Conservation (phyloP, 2,888 invertebrate species). For the Hydropsyche betteni region DNA sequence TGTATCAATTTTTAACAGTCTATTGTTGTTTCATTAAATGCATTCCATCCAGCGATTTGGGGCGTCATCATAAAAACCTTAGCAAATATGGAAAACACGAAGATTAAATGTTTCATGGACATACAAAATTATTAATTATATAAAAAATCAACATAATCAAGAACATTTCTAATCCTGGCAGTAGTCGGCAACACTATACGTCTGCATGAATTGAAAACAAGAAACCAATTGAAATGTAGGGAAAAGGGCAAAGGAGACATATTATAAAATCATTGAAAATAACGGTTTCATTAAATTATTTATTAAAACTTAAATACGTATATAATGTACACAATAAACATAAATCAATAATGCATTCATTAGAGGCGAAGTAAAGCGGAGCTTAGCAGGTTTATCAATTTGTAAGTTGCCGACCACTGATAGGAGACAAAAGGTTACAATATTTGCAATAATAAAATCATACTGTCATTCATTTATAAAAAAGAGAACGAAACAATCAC, state of each 20-base stretch:
- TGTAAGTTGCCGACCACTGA: slow-evolving; percentile 40
- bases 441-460: neutral
- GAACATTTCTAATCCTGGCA: neutral
- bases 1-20: slow-evolving; percentile 5
- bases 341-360: slow-evolving; percentile 36
- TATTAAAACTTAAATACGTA: slow-evolving; percentile 42
- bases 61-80: too few relatives aligned
- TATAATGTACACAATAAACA: slow-evolving; percentile 42
- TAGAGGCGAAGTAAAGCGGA: slow-evolving; percentile 35
- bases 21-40: neutral
- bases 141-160: too few relatives aligned
- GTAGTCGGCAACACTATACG: slow-evolving; percentile 27
- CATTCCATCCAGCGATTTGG: too few relatives aligned
- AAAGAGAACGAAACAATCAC: too few relatives aligned
- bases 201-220: neutral
- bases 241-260: neutral
- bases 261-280: slow-evolving; percentile 20
- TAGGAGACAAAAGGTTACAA: neutral
- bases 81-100: too few relatives aligned
- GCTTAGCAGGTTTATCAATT: slow-evolving; percentile 34
- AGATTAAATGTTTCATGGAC: too few relatives aligned
- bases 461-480: too few relatives aligned
- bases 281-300: slow-evolving; percentile 36
- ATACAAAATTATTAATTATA: too few relatives aligned
- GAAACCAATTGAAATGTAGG: neutral